Evolutionary conservation across 1,140 invertebrate genomes (phyloP).

Genomic region (Drosophila elegans): DNA sequence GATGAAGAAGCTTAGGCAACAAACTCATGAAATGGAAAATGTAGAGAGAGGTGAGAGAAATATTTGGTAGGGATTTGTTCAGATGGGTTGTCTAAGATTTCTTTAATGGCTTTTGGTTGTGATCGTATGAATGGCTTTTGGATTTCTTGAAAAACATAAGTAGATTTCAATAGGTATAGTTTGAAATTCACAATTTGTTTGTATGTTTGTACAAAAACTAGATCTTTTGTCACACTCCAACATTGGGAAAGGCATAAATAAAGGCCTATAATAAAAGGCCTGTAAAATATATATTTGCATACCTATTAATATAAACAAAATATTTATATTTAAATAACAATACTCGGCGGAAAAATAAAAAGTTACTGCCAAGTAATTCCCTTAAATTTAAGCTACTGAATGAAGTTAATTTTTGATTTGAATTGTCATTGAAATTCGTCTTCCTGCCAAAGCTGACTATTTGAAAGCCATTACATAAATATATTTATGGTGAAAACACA

Average conservation of each 20-base stretch:
- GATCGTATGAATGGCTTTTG: slow-evolving; percentile 6
- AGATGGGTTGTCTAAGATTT: slow-evolving; percentile 23
- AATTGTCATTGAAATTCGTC: not conserved
- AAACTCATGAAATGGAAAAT: slow-evolving; percentile 12
- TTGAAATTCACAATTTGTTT: slow-evolving; percentile 4
- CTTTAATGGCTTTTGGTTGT: not conserved
- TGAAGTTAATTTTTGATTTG: not conserved
- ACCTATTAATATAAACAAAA: too few species aligned
- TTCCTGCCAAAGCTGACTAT: slow-evolving; percentile 1
- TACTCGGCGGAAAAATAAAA: too few species aligned
- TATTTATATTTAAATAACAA: too few species aligned
- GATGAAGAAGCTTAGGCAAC: slow-evolving; percentile 22
- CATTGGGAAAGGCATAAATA: too few species aligned
- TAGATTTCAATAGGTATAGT: not conserved
- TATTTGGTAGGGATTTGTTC: slow-evolving; percentile 13
- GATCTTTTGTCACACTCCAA: not conserved
- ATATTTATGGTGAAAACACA: slow-evolving; percentile 32
- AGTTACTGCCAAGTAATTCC: too few species aligned
- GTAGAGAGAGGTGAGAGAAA: slow-evolving; percentile 23
- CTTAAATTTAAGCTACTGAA: too few species aligned
- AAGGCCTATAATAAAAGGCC: too few species aligned
- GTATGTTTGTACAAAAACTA: not conserved
- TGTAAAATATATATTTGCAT: too few species aligned
- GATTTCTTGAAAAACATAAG: not conserved
- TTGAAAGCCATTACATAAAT: slow-evolving; percentile 38